Percentiles rank a stretch among this genome's conserved stretches.
Conservation (phyloP, 2,888 invertebrate genomes). For the Dendrolimus pini region DNA sequence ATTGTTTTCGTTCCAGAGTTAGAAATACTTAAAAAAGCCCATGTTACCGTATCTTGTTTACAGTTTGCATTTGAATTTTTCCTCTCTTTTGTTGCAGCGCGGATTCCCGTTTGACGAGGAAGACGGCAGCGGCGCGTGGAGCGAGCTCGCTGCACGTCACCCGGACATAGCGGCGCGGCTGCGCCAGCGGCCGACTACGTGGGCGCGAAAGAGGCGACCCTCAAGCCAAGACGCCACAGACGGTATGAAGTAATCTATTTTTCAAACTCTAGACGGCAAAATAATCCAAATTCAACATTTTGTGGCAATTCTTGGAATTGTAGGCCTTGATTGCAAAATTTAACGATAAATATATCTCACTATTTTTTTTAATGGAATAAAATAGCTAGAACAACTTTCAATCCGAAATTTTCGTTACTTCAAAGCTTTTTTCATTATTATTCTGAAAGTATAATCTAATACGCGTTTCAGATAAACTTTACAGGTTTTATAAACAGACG, state of each 20-base stretch:
- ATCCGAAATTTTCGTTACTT: no score
- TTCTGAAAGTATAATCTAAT: no score
- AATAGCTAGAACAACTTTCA: no score
- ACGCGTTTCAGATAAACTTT: conserved; percentile 10
- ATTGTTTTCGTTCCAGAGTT: no score
- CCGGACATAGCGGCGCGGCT: conserved; percentile 86
- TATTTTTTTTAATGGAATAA: no score
- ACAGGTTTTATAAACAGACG: conserved; percentile 35
- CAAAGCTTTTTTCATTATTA: no score
- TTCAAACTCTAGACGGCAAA: no score
- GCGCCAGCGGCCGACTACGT: conserved; percentile 68
- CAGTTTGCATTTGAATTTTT: neutral
- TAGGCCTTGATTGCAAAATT: no score
- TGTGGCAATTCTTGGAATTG: no score
- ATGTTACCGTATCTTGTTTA: neutral
- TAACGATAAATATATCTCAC: no score
- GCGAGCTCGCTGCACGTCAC: conserved; percentile 83
- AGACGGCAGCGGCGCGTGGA: conserved; percentile 77
- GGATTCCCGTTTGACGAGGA: conserved; percentile 83
- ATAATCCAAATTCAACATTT: no score
- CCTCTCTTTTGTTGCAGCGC: conserved; percentile 51
- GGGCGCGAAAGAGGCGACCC: conserved; percentile 65
- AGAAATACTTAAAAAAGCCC: neutral
- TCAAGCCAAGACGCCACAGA: conserved; percentile 65
- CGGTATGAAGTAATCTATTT: conserved; percentile 30